A percentile compares a stretch with the other conserved stretches of the same genome.
Conservation (phyloP, 2,113 vertebrate species). For the Panthera tigris region DNA sequence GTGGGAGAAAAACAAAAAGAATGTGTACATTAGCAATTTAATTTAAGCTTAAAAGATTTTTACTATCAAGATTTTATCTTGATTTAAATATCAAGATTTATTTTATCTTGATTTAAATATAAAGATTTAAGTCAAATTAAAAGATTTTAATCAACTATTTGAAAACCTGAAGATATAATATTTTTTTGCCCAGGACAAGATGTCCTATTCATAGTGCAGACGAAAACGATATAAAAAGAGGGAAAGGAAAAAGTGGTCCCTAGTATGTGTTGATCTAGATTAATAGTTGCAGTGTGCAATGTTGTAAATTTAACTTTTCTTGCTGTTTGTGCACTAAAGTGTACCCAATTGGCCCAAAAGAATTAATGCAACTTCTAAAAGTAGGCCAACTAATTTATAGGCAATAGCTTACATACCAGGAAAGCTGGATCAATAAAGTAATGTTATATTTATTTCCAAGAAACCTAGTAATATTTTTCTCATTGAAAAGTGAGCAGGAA, state of each 20-base stretch:
- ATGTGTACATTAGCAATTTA: constrained; percentile 27
- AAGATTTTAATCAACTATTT: constrained; percentile 42
- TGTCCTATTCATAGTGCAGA: constrained; percentile 52
- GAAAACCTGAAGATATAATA: constrained; percentile 39
- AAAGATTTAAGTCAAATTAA: no score
- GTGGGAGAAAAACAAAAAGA: background rate
- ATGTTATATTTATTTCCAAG: constrained; percentile 60
- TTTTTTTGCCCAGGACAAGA: constrained; percentile 47
- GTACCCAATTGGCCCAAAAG: constrained; percentile 10
- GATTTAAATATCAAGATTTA: no score
- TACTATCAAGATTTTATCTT: background rate
- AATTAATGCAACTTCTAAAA: constrained; percentile 68
- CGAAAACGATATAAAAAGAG: constrained; percentile 52
- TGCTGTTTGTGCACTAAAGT: constrained; percentile 54
- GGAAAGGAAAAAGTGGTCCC: background rate
- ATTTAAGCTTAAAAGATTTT: constrained; percentile 42
- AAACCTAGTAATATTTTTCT: constrained; percentile 52
- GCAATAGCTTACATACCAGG: constrained; percentile 52
- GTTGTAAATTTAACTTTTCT: constrained; percentile 63
- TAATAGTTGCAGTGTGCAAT: background rate
- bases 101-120: no score
- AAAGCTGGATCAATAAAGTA: constrained; percentile 60
- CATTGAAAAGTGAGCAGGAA: constrained; percentile 18
- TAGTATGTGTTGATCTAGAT: constrained; percentile 36
- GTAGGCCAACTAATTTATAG: constrained; percentile 68